Evolutionary conservation across 2,797 vertebrate genomes (phyloP).

Genomic region (Kryptolebias ocellatus): DNA sequence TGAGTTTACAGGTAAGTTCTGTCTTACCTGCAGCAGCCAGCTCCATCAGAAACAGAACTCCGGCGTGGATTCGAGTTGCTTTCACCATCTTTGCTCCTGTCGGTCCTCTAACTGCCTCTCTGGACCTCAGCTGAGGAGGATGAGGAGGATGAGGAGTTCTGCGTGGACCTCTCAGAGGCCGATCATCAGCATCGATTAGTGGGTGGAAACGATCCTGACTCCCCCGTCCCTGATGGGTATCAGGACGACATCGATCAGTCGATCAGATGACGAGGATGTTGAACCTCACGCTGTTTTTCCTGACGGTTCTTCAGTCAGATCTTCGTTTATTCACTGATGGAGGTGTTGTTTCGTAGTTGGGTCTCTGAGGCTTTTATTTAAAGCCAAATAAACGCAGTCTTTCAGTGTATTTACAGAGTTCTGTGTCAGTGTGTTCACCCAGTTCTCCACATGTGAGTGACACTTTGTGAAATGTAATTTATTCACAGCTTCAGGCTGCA

Average conservation of each 20-base stretch:
- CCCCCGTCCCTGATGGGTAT: constrained; percentile 45
- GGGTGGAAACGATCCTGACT: constrained; percentile 80
- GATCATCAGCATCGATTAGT: constrained; percentile 80
- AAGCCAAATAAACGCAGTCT: neutral
- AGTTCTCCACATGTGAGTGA: constrained; percentile 31
- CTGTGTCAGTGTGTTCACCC: constrained; percentile 58
- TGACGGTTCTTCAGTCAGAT: too few relatives aligned
- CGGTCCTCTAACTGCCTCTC: constrained; percentile 19
- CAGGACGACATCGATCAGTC: constrained; percentile 51
- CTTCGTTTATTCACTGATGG: too few relatives aligned
- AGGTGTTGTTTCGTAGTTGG: too few relatives aligned
- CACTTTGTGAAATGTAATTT: constrained; percentile 38
- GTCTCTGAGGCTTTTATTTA: neutral
- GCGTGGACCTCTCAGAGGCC: constrained; percentile 30
- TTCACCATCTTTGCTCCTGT: constrained; percentile 27
- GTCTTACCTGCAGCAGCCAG: constrained; percentile 63
- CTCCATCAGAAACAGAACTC: constrained; percentile 44
- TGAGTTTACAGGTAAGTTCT: too few relatives aligned
- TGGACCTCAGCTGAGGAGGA: constrained; percentile 16
- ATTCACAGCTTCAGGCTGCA: constrained; percentile 44
- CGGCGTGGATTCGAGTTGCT: neutral
- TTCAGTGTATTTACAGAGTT: neutral
- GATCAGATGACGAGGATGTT: neutral
- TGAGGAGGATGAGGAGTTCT: constrained; percentile 24
- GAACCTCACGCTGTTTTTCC: constrained; percentile 18